Conservation (phyloP, 1,140 invertebrate genomes). For the Lanistes nyassanus region DNA sequence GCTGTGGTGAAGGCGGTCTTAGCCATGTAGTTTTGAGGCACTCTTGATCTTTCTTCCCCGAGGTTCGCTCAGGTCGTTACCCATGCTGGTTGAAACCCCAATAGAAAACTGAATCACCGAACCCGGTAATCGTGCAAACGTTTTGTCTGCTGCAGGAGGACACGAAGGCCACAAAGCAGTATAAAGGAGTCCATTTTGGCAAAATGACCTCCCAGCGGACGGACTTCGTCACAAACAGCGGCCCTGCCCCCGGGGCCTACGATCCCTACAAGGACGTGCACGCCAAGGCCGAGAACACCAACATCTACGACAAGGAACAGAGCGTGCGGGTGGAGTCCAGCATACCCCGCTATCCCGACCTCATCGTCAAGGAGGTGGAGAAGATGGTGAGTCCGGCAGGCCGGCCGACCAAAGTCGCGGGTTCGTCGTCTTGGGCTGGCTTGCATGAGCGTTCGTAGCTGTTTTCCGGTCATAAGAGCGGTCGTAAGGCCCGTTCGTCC, state of each 20-base stretch:
- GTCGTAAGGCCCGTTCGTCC: no score
- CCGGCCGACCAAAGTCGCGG: no score
- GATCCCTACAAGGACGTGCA: slow-evolving; percentile 51
- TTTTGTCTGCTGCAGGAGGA: slow-evolving; percentile 28
- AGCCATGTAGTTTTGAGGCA: no score
- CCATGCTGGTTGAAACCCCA: no score
- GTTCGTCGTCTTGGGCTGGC: no score
- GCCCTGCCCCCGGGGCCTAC: slow-evolving; percentile 66
- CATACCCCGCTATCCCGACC: slow-evolving; percentile 64
- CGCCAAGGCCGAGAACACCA: slow-evolving; percentile 53
- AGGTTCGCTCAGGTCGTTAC: no score
- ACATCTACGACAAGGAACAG: slow-evolving; percentile 52
- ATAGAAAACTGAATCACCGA: no score
- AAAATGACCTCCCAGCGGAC: slow-evolving; percentile 56
- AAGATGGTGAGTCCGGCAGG: slow-evolving; percentile 64
- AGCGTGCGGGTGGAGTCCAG: slow-evolving; percentile 50
- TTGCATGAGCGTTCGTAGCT: no score
- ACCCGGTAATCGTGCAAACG: no score
- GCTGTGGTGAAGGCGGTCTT: no score
- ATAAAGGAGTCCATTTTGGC: slow-evolving; percentile 64
- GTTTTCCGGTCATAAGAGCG: no score
- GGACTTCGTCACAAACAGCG: slow-evolving; percentile 54
- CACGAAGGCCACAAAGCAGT: slow-evolving; percentile 51
- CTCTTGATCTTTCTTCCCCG: no score
- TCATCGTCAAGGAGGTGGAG: slow-evolving; percentile 56